A percentile compares a stretch with the other conserved stretches of the same genome.
Conservation (phyloP, 2,797 vertebrate genomes). For the Lacerta agilis region DNA sequence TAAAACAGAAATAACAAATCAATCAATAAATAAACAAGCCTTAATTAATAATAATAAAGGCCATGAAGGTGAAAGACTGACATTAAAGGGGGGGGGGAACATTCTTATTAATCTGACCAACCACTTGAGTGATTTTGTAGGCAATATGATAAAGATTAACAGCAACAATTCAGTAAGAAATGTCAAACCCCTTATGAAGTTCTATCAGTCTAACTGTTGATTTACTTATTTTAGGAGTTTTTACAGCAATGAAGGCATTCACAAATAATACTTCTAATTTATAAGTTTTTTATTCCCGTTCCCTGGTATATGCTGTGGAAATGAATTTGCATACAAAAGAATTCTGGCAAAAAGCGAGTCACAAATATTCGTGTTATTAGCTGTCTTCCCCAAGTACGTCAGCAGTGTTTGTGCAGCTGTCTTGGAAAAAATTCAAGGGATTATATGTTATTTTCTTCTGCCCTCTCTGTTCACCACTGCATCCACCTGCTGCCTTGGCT, state of each 20-base stretch:
- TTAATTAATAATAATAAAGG: no score
- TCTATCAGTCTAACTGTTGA: not conserved
- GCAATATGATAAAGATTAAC: not conserved
- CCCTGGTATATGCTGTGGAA: not conserved
- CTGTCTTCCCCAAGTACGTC: conserved; percentile 27
- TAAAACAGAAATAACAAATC: not conserved
- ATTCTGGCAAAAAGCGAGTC: conserved; percentile 26
- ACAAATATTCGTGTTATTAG: conserved; percentile 36
- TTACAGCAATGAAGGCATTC: conserved; percentile 16
- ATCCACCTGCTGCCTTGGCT: conserved; percentile 34
- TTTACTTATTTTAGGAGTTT: not conserved
- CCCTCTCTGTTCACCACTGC: conserved; percentile 12
- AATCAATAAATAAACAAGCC: not conserved
- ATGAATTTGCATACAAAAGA: conserved; percentile 34
- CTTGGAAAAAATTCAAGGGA: conserved; percentile 31
- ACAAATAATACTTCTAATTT: conserved; percentile 47
- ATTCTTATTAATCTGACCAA: not conserved
- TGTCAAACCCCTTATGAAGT: not conserved
- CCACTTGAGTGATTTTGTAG: not conserved
- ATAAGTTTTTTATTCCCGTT: not conserved
- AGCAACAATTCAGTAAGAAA: not conserved
- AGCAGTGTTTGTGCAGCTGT: conserved; percentile 35
- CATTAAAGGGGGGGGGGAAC: not conserved
- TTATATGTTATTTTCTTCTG: conserved; percentile 30
- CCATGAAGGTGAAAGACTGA: not conserved